Conservation (phyloP, 2,113 vertebrate species). For the Empidonax alnorum region DNA sequence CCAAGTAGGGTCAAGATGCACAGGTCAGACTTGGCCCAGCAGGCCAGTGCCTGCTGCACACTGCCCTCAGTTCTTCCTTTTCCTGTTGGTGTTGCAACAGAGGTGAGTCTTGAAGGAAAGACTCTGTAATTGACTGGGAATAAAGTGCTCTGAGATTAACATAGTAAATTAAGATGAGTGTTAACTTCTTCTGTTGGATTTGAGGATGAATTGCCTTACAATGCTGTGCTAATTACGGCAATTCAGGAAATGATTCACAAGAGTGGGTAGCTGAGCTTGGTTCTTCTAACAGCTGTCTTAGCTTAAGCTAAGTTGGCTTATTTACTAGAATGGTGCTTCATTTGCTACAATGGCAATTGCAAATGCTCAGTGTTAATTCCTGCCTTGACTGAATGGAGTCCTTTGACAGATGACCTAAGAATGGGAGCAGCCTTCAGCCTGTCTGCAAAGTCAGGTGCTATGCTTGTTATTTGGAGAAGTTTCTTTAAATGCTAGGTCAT, state of each 20-base stretch:
- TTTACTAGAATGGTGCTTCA: constrained; percentile 14
- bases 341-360: background rate
- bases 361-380: background rate
- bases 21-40: background rate
- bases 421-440: background rate
- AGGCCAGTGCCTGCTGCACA: background rate
- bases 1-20: background rate
- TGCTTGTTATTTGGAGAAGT: background rate
- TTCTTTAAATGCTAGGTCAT: background rate
- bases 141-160: background rate
- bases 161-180: background rate
- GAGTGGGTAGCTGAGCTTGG: constrained; percentile 12
- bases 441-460: background rate
- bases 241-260: constrained; percentile 40
- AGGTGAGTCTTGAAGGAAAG: background rate
- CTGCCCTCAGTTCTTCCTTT: background rate
- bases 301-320: background rate
- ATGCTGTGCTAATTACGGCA: background rate
- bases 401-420: background rate
- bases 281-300: constrained; percentile 10
- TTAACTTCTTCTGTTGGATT: background rate
- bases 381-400: background rate
- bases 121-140: background rate
- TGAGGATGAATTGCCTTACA: background rate
- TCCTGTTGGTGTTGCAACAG: background rate